Base-by-base conservation (phyloP, 2,113 vertebrate species). In the Ciconia boyciana region DNA sequence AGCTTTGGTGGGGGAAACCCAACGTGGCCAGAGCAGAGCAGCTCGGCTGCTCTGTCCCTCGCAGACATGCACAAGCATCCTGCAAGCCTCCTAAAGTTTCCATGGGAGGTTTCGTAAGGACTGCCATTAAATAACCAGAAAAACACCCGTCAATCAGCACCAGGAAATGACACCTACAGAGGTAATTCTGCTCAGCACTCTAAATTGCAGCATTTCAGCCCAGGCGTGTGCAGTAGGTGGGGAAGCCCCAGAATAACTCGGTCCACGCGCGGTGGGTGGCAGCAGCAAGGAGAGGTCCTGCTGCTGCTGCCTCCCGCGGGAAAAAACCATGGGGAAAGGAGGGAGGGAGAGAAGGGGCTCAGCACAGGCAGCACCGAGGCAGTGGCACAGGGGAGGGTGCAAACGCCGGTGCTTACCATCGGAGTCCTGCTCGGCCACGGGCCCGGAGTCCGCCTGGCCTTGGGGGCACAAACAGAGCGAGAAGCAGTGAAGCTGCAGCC, bases 391-490 rank as follows among this genome's bases (percentile, higher is more conserved):
- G 32, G 52, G 41, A 66, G 16, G 44, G 65, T 74, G 78, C 49
- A 36, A 71, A 71, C 3, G 11, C 70, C 24, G 4, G 55, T 18
- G 71, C 79, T 98, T 98, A 98, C 98, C 98, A 64, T 97, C 86
- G 13, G 94, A 19, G 74, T 98, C 97, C 87, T 95, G 97, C 54
- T 98, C 96, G 9, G 82, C 92, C 16, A 95, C 31, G 58, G 89
- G 68, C 32, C 88, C 94, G 14, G 94, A 90, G 22, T 98, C 96
- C 6, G 68, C 95, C 93, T 96, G 96, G 72, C 93, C 98, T 98
- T 91, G 60, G 69, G 89, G 96, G 91, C 89, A 96, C 90, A 96
- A 97, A 94, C 25, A 93, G 95, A 97, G 90, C 18, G 26, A 93
- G 48, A 93, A 76, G 65, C 4, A 3, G 87, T 94, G 85, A 97